Conservation (phyloP, 2,797 vertebrate species). For the Monodelphis domestica region DNA sequence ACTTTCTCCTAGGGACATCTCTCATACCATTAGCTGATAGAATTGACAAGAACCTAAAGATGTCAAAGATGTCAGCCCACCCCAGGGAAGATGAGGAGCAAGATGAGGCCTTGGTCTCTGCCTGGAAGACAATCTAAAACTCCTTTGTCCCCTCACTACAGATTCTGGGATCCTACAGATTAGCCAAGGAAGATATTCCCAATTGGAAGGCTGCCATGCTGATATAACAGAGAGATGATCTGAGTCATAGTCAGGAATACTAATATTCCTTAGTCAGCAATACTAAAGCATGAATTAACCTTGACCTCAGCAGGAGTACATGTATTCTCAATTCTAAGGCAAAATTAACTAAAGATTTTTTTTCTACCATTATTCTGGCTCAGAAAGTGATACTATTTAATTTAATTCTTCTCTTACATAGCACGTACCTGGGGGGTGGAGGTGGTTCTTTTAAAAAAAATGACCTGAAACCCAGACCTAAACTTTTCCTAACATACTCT, state of each 20-base stretch:
- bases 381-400: not conserved
- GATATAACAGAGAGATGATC: not conserved
- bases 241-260: not conserved
- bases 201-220: not conserved
- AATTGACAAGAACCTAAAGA: not conserved
- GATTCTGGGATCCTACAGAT: not conserved
- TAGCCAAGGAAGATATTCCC: not conserved
- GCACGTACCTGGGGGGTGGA: not conserved
- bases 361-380: not conserved
- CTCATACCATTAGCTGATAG: not conserved
- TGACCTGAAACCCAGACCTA: conserved; percentile 22
- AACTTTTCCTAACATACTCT: conserved; percentile 33
- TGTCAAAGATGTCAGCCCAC: not conserved
- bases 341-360: conserved; percentile 4
- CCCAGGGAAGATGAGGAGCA: not conserved
- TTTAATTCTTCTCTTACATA: not conserved
- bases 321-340: not conserved
- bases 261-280: too few species aligned
- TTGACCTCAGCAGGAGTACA: not conserved
- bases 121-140: not conserved
- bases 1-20: not conserved
- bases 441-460: not conserved
- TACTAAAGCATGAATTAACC: not conserved
- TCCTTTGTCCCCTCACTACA: not conserved
- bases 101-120: not conserved